A percentile compares a stretch with the other conserved stretches of the same genome.
Evolutionary conservation across 2,888 invertebrate genomes (phyloP).

Genomic region (Rotaria sp.): DNA sequence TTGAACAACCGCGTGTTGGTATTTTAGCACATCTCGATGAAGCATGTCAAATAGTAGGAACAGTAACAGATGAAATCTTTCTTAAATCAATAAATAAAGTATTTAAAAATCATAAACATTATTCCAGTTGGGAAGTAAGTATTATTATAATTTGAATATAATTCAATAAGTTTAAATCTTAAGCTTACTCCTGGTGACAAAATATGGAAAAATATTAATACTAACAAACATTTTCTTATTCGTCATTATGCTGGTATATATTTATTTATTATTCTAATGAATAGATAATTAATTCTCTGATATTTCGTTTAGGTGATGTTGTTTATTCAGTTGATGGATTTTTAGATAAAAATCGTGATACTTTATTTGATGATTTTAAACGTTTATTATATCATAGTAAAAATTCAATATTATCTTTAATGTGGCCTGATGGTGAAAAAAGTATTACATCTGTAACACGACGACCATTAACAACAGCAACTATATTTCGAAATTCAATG

Average conservation of each 20-base stretch:
- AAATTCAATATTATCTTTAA: slow-evolving; percentile 68
- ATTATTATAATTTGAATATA: slow-evolving; percentile 7
- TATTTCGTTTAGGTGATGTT: slow-evolving; percentile 65
- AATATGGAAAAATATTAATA: slow-evolving; percentile 19
- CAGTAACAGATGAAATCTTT: slow-evolving; percentile 74
- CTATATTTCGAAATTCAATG: slow-evolving; percentile 89
- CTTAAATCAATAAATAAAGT: slow-evolving; percentile 86
- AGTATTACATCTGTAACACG: slow-evolving; percentile 80
- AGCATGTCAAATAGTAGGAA: slow-evolving; percentile 88
- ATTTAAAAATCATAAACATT: slow-evolving; percentile 76
- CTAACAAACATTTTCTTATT: neutral
- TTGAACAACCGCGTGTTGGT: slow-evolving; percentile 85
- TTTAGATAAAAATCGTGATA: slow-evolving; percentile 93
- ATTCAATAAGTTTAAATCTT: neutral
- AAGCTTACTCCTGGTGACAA: neutral
- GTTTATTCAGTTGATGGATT: slow-evolving; percentile 81
- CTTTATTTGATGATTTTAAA: slow-evolving; percentile 91
- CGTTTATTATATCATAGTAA: slow-evolving; percentile 75
- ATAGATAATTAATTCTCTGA: neutral
- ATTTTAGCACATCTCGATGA: slow-evolving; percentile 87
- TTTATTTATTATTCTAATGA: neutral
- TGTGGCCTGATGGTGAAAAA: slow-evolving; percentile 95
- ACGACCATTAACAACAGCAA: slow-evolving; percentile 84
- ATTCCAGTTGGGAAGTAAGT: slow-evolving; percentile 70
- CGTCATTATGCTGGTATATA: slow-evolving; percentile 9